Evolutionary conservation across 1,140 invertebrate genomes (phyloP).

Genomic region (Ganaspis sp.): DNA sequence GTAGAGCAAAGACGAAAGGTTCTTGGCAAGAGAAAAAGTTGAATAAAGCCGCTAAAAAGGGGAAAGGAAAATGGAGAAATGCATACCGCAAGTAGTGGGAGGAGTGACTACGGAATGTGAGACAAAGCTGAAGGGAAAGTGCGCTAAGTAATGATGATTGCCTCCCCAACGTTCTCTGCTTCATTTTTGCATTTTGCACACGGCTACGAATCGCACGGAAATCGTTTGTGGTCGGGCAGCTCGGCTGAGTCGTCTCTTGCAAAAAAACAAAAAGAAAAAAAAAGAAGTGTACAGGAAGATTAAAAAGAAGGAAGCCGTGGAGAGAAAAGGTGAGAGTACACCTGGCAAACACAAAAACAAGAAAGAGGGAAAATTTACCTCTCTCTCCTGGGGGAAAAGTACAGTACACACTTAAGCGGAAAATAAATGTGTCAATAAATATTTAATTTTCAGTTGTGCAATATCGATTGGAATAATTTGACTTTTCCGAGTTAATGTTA

Average conservation of each 20-base stretch:
- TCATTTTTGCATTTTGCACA: slow-evolving; percentile 29
- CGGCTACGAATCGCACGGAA: slow-evolving; percentile 9
- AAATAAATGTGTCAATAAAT: slow-evolving; percentile 7
- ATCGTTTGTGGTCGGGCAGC: slow-evolving; percentile 25
- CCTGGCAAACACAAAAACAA: neutral
- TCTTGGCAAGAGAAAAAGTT: slow-evolving; percentile 11
- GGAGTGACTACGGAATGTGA: slow-evolving; percentile 20
- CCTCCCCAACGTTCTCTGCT: slow-evolving; percentile 22
- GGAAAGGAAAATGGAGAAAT: slow-evolving; percentile 23
- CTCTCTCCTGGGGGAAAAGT: neutral
- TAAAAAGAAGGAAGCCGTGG: slow-evolving; percentile 31
- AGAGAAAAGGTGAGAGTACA: slow-evolving; percentile 18
- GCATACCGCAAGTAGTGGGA: neutral
- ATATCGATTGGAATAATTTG: slow-evolving; percentile 30
- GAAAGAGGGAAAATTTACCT: neutral
- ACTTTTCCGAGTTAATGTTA: slow-evolving; percentile 15
- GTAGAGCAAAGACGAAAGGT: neutral
- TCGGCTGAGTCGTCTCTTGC: neutral
- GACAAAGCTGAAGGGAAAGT: slow-evolving; percentile 28
- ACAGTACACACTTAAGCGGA: neutral
- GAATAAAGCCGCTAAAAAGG: slow-evolving; percentile 18
- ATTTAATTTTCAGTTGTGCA: slow-evolving; percentile 21
- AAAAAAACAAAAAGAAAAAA: neutral
- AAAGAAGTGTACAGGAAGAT: slow-evolving; percentile 12
- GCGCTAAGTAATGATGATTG: slow-evolving; percentile 30